A percentile compares a stretch with the other conserved stretches of the same genome.
Conservation (phyloP, 2,888 invertebrate species). For the Oxyteleia sp. region DNA sequence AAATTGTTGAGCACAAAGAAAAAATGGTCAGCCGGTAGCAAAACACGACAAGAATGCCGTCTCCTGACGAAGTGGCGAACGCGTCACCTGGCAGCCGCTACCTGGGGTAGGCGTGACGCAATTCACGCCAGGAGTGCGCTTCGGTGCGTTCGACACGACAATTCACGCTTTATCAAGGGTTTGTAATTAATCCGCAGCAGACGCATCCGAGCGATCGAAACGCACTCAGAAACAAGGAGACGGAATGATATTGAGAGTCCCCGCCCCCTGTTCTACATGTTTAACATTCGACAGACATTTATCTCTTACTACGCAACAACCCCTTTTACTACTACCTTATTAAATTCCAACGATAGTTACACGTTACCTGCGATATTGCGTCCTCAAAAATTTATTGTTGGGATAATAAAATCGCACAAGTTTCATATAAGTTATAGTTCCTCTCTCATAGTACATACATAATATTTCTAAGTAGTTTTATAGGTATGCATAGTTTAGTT, state of each 20-base stretch:
- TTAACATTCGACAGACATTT: slow-evolving; percentile 17
- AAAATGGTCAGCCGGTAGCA: slow-evolving; percentile 63
- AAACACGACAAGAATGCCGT: slow-evolving; percentile 34
- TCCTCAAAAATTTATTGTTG: too few species aligned
- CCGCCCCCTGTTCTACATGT: slow-evolving; percentile 1
- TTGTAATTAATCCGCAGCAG: slow-evolving; percentile 60
- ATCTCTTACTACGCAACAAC: not conserved
- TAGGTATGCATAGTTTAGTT: too few species aligned
- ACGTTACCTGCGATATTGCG: too few species aligned
- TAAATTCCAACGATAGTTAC: too few species aligned
- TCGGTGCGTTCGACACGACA: slow-evolving; percentile 58
- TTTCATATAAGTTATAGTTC: too few species aligned
- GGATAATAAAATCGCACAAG: too few species aligned
- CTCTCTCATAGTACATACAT: too few species aligned
- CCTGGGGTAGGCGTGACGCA: slow-evolving; percentile 70
- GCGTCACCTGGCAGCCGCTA: slow-evolving; percentile 62
- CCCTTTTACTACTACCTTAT: too few species aligned
- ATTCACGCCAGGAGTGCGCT: slow-evolving; percentile 65
- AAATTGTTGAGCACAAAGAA: slow-evolving; percentile 64
- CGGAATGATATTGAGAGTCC: slow-evolving; percentile 6
- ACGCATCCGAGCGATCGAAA: slow-evolving; percentile 22
- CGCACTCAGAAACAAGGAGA: slow-evolving; percentile 10
- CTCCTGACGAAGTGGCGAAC: slow-evolving; percentile 37
- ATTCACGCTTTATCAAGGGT: slow-evolving; percentile 68
- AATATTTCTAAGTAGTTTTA: too few species aligned